Evolutionary conservation across 2,888 invertebrate genomes (phyloP).

Genomic region (Leptinotarsa peninsularis): DNA sequence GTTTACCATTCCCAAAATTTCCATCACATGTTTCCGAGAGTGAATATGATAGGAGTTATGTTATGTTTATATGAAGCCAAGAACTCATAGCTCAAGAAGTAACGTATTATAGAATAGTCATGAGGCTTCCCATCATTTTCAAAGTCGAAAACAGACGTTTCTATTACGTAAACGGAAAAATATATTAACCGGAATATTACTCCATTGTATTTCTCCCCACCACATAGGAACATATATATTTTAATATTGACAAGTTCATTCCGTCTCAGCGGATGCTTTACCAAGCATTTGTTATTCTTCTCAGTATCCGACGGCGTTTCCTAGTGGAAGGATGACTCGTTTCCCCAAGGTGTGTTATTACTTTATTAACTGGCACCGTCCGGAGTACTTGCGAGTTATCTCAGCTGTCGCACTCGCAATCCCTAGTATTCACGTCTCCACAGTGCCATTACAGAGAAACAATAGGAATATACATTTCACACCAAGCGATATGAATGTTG

Average conservation of each 20-base stretch:
- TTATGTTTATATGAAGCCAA: too few relatives aligned
- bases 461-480: slow-evolving; percentile 32
- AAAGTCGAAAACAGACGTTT: too few relatives aligned
- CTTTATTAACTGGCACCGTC: slow-evolving; percentile 63
- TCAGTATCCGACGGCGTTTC: slow-evolving; percentile 9
- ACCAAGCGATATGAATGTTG: slow-evolving; percentile 17
- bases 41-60: too few relatives aligned
- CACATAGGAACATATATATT: not conserved
- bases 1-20: too few relatives aligned
- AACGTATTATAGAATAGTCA: too few relatives aligned
- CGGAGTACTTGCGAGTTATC: slow-evolving; percentile 61
- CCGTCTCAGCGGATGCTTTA: not conserved
- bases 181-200: too few relatives aligned
- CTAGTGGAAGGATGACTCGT: slow-evolving; percentile 40
- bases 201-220: not conserved
- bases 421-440: slow-evolving; percentile 59
- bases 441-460: slow-evolving; percentile 49
- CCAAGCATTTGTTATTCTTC: slow-evolving; percentile 29
- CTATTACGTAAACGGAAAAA: too few relatives aligned
- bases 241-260: slow-evolving; percentile 27
- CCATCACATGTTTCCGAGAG: too few relatives aligned
- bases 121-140: too few relatives aligned
- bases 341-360: slow-evolving; percentile 62
- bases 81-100: too few relatives aligned
- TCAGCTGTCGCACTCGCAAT: slow-evolving; percentile 61